Evolutionary conservation across 92 coral and sea anemone genomes (phyloP).

Genomic region (Montipora capitata): DNA sequence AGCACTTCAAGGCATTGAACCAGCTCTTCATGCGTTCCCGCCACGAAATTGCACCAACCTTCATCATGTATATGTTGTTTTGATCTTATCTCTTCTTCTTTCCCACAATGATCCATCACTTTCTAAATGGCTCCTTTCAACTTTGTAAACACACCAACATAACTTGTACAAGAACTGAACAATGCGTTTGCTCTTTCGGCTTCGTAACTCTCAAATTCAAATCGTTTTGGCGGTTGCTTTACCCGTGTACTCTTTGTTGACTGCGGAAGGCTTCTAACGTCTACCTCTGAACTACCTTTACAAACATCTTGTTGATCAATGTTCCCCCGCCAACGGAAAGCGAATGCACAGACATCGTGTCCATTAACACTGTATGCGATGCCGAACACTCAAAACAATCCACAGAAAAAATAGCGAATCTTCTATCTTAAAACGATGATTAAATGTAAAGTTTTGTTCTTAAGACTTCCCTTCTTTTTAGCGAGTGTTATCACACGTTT

Average conservation of each 20-base stretch:
- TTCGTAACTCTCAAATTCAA: neutral
- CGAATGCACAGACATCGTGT: neutral
- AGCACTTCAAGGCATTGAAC: conserved; percentile 19
- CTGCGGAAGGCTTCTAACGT: neutral
- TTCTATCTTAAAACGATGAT: no score
- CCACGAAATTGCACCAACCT: conserved; percentile 38
- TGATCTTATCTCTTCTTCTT: conserved; percentile 6
- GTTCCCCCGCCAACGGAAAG: neutral
- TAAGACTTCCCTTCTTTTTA: no score
- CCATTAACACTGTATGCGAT: no score
- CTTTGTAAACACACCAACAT: conserved; percentile 18
- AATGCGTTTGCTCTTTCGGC: conserved; percentile 19
- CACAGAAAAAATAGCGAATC: no score
- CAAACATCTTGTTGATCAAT: neutral
- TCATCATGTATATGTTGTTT: conserved; percentile 24
- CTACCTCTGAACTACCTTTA: neutral
- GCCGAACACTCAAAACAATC: no score
- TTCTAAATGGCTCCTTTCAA: conserved; percentile 9
- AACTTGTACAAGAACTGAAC: conserved; percentile 8
- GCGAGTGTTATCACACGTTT: no score
- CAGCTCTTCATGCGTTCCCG: conserved; percentile 34
- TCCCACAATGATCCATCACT: conserved; percentile 23
- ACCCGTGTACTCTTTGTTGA: neutral
- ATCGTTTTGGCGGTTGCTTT: neutral
- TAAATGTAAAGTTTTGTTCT: no score